Evolutionary conservation across 2,113 vertebrate species (phyloP).

Genomic region (Plecotus auritus): DNA sequence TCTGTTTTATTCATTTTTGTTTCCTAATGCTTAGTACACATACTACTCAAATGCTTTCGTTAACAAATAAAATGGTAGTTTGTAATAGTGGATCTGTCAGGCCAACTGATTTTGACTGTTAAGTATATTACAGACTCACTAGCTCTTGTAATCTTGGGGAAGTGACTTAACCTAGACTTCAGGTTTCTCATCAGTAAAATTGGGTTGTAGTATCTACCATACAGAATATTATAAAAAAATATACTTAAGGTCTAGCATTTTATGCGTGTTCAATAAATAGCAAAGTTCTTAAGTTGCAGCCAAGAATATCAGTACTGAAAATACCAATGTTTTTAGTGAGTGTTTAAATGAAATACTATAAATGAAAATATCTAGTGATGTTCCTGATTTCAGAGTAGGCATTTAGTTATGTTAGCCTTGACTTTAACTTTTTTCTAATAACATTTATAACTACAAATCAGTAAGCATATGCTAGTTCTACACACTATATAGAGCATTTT

Average conservation of each 20-base stretch:
- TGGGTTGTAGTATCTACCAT: neutral
- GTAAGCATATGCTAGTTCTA: neutral
- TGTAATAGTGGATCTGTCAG: neutral
- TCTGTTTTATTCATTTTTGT: neutral
- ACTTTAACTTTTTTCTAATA: neutral
- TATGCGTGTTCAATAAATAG: neutral
- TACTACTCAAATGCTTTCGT: neutral
- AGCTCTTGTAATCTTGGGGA: neutral
- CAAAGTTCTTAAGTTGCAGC: neutral
- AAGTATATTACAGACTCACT: neutral
- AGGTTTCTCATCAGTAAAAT: neutral
- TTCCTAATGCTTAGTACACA: neutral
- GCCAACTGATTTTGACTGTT: neutral
- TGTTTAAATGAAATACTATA: neutral
- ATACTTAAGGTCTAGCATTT: neutral
- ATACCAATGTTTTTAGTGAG: neutral
- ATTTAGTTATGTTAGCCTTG: neutral
- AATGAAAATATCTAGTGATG: neutral
- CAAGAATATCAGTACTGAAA: neutral
- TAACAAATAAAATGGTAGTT: neutral
- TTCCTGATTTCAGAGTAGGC: neutral
- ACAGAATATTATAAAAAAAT: neutral
- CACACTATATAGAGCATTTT: neutral
- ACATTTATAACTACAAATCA: neutral
- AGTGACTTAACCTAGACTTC: neutral